Percentiles rank a stretch among this genome's conserved stretches.
Evolutionary conservation across 2,888 invertebrate species (phyloP).

Genomic region (Nasonia oneida): DNA sequence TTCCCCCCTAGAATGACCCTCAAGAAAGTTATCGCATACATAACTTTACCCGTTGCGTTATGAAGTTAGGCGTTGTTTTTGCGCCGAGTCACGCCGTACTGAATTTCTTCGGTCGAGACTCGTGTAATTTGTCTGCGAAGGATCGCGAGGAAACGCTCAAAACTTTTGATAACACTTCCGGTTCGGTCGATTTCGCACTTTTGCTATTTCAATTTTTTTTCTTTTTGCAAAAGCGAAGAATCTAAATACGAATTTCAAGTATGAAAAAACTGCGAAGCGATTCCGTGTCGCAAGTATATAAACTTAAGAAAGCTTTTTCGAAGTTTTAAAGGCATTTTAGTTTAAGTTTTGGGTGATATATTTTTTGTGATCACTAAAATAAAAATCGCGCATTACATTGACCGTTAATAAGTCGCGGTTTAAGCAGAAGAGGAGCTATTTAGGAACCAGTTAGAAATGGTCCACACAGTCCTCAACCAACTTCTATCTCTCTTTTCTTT

Average conservation of each 20-base stretch:
- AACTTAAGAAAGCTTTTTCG: conserved; percentile 57
- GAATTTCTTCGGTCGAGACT: conserved; percentile 4
- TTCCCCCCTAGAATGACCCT: conserved; percentile 13
- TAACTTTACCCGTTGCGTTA: not conserved
- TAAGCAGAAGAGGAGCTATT: conserved; percentile 61
- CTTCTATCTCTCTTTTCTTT: conserved; percentile 63
- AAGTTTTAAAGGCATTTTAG: conserved; percentile 61
- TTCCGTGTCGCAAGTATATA: not conserved
- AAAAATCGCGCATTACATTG: not conserved
- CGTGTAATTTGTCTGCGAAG: not conserved
- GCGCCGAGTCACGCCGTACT: conserved; percentile 29
- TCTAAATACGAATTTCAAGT: not conserved
- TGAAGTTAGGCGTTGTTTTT: conserved; percentile 20
- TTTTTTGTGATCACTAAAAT: not conserved
- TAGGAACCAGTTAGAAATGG: conserved; percentile 73
- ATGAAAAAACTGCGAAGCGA: not conserved
- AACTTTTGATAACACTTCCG: conserved; percentile 23
- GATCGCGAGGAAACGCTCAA: conserved; percentile 14
- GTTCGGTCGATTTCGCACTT: not conserved
- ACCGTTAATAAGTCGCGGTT: not conserved
- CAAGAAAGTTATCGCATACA: not conserved
- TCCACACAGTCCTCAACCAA: conserved; percentile 76
- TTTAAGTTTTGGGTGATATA: conserved; percentile 8
- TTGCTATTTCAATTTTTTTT: not conserved
- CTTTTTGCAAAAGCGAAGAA: not conserved